A percentile compares a stretch with the other conserved stretches of the same genome.
These are phyloP conservation scores for Dasysyrphus tricinctus DNA, from an alignment of 2,888 invertebrate species.

Conservation along the genomic window DNA sequence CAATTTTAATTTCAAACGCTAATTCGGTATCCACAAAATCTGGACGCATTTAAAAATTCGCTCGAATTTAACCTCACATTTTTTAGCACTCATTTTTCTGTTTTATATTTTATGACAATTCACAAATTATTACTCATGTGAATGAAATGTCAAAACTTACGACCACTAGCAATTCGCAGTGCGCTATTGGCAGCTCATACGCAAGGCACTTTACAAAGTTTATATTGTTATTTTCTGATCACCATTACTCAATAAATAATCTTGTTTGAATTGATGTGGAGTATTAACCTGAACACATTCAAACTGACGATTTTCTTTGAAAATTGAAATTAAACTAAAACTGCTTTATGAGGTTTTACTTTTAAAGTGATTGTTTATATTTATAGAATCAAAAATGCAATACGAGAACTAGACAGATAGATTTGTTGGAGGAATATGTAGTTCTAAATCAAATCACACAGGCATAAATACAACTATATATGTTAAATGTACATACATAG, in stretches of 20 bases:
- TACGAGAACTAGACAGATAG: not conserved
- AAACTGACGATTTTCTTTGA: not conserved
- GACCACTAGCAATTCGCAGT: no score
- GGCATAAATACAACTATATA: not conserved
- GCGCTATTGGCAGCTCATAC: no score
- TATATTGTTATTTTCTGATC: no score
- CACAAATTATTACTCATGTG: no score
- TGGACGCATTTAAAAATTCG: no score
- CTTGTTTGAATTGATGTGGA: not conserved
- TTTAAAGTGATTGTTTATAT: constrained; percentile 4
- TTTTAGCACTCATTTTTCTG: no score
- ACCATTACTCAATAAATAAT: not conserved
- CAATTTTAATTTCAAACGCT: no score
- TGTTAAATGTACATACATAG: constrained; percentile 4
- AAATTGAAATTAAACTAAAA: not conserved
- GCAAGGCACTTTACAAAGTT: no score
- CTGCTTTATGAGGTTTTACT: not conserved
- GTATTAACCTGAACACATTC: not conserved
- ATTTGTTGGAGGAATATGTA: not conserved
- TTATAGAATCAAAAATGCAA: not conserved
- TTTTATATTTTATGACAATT: no score
- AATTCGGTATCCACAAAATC: no score
- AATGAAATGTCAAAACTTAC: no score
- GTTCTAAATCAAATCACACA: constrained; percentile 5
- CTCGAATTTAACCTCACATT: no score